phyloP scores from a whole-genome alignment of 2,888 invertebrate genomes.

The Acrobasis suavella region DNA sequence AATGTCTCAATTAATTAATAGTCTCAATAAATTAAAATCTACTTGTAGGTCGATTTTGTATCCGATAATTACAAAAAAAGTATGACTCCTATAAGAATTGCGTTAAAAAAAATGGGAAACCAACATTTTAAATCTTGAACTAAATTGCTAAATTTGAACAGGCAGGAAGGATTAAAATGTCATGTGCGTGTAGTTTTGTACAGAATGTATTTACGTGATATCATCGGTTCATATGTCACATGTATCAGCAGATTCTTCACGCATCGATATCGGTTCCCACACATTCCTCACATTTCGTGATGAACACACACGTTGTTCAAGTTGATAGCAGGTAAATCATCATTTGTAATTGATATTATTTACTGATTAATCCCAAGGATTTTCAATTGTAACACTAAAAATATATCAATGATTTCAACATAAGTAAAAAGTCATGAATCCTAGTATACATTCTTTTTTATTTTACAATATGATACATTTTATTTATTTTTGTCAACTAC shows the following conservation, averaged over 20 bases:
- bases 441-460: background rate
- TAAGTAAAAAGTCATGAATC: background rate
- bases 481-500: too few relatives aligned
- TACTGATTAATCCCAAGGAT: too few relatives aligned
- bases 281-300: constrained; percentile 23
- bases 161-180: background rate
- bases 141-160: background rate
- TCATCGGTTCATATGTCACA: constrained; percentile 37
- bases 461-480: background rate
- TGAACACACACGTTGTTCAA: background rate
- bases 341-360: too few relatives aligned
- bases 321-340: background rate
- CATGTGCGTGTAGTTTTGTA: constrained; percentile 10
- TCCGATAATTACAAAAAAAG: too few relatives aligned
- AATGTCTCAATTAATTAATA: too few relatives aligned
- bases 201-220: background rate
- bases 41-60: too few relatives aligned
- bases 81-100: too few relatives aligned
- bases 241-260: constrained; percentile 41
- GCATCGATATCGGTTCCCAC: constrained; percentile 41
- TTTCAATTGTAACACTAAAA: too few relatives aligned
- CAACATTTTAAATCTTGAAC: too few relatives aligned
- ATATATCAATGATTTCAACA: too few relatives aligned
- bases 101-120: too few relatives aligned
- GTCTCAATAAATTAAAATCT: too few relatives aligned